Base-by-base conservation (phyloP, 2,797 vertebrate genomes). In the Mastacembelus armatus region DNA sequence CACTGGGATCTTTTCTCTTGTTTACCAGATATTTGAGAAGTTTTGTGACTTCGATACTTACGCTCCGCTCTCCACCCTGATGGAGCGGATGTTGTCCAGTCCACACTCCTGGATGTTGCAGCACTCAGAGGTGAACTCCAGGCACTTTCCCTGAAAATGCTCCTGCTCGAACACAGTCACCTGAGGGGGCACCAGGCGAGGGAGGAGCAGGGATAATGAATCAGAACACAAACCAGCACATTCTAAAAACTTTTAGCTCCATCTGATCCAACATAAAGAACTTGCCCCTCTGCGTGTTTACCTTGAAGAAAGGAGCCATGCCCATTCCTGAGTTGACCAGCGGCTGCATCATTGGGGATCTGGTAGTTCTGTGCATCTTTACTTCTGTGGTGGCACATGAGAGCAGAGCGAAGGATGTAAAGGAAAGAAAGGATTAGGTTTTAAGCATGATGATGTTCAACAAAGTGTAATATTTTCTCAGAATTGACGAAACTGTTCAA, bases 81-180 rank as follows among this genome's bases (percentile, higher is more conserved):
- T 91, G 83, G 94, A 95, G 72, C 94, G 94, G 72, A 95, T 92
- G 89, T 93, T 93, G 89, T 95, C 93, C 63, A 95, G 85, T 29
- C 94, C 94, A 0, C 93, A 95, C 54, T 94, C 89, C 79, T 94
- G 92, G 65, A 95, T 93, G 89, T 94, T 95, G 84, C 84, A 91
- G 89, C 94, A 95, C 77, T 95, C 93, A 0, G 82, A 87, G 83
- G 93, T 95, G 87, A 95, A 95, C 91, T 95, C 93, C 92, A 93
- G 85, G 44, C 83, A 93, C 82, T 94, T 94, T 22, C 94, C 94
- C 88, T 95, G 94, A 89, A 95, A 95, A 68, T 95, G 92, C 84
- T 95, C 94, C 92, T 95, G 94, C 91, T 95, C 94, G 19, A 94
- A 95, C 80, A 95, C 94, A 2, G 92, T 94, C 88, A 94, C 88